phyloP scores from a whole-genome alignment of 1,140 invertebrate genomes.

The Holcopasites calliopsidis region DNA sequence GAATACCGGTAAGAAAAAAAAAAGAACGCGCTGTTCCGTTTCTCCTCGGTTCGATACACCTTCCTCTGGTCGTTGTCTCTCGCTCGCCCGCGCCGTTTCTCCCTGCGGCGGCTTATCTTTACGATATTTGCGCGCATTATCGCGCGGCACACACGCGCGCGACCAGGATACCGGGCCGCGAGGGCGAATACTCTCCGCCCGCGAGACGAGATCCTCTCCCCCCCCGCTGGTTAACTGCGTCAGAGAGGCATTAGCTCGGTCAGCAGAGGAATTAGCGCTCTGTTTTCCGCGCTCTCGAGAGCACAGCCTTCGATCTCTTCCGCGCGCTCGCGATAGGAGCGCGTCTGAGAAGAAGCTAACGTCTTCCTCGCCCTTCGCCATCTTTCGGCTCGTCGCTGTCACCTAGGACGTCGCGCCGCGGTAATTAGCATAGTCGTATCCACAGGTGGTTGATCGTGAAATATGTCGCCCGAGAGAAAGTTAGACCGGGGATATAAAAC shows the following conservation, averaged over 20 bases:
- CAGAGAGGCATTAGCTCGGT: slow-evolving; percentile 46
- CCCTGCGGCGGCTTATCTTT: slow-evolving; percentile 73
- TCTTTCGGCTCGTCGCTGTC: slow-evolving; percentile 40
- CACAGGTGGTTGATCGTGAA: slow-evolving; percentile 67
- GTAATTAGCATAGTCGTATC: slow-evolving; percentile 67
- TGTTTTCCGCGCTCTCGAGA: slow-evolving; percentile 2
- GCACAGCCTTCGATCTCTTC: too few relatives aligned
- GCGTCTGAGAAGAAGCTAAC: slow-evolving; percentile 50
- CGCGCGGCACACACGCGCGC: slow-evolving; percentile 63
- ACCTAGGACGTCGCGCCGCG: slow-evolving; percentile 55
- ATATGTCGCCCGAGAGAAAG: slow-evolving; percentile 45
- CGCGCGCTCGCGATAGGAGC: neutral
- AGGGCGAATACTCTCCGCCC: too few relatives aligned
- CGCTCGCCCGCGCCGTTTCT: neutral
- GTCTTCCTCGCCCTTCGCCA: slow-evolving; percentile 31
- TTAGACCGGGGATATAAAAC: neutral
- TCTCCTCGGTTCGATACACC: slow-evolving; percentile 44
- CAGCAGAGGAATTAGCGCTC: slow-evolving; percentile 25
- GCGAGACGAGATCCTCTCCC: slow-evolving; percentile 13
- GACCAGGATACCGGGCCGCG: slow-evolving; percentile 63
- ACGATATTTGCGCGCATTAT: slow-evolving; percentile 79
- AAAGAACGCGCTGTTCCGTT: slow-evolving; percentile 67
- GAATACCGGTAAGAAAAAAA: slow-evolving; percentile 34
- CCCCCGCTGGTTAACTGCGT: slow-evolving; percentile 28
- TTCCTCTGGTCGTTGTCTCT: slow-evolving; percentile 3